Evolutionary conservation across 2,888 invertebrate species (phyloP).

Genomic region (Cryptosula pallasiana): DNA sequence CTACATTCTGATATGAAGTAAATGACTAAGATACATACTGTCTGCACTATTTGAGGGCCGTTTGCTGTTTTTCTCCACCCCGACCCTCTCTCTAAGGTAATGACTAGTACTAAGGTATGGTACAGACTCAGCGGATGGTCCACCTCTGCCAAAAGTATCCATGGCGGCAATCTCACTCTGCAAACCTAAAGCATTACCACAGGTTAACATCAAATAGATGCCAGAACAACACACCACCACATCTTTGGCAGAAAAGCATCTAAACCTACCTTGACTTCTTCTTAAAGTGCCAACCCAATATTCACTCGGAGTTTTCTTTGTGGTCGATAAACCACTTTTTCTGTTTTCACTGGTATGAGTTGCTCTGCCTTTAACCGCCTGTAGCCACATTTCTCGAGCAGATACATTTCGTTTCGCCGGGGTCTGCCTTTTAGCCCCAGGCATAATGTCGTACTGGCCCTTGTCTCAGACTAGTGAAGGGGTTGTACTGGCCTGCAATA

Average conservation of each 20-base stretch:
- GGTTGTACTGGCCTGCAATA: too few relatives aligned
- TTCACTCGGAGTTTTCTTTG: conserved; percentile 42
- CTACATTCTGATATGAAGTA: too few relatives aligned
- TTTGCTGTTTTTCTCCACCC: conserved; percentile 37
- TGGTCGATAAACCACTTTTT: conserved; percentile 19
- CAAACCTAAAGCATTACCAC: too few relatives aligned
- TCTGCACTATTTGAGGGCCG: neutral
- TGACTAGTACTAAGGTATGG: conserved; percentile 47
- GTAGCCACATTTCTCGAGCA: conserved; percentile 41
- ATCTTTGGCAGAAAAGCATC: too few relatives aligned
- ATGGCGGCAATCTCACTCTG: conserved; percentile 42
- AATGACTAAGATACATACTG: neutral
- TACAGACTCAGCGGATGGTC: conserved; percentile 34
- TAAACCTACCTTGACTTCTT: conserved; percentile 32
- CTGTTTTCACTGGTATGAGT: conserved; percentile 13
- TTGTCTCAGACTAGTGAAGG: too few relatives aligned
- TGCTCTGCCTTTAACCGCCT: conserved; percentile 39
- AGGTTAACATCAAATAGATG: too few relatives aligned
- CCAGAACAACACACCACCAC: too few relatives aligned
- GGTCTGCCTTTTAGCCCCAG: neutral
- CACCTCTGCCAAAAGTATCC: conserved; percentile 39
- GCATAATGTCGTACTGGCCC: neutral
- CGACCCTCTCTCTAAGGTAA: conserved; percentile 44
- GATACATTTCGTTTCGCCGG: neutral
- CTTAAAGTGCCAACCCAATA: conserved; percentile 44